Percentiles rank a stretch among this genome's conserved stretches.
Evolutionary conservation across 1,140 invertebrate genomes (phyloP).

Genomic region (Lordiphosa clarofinis): DNA sequence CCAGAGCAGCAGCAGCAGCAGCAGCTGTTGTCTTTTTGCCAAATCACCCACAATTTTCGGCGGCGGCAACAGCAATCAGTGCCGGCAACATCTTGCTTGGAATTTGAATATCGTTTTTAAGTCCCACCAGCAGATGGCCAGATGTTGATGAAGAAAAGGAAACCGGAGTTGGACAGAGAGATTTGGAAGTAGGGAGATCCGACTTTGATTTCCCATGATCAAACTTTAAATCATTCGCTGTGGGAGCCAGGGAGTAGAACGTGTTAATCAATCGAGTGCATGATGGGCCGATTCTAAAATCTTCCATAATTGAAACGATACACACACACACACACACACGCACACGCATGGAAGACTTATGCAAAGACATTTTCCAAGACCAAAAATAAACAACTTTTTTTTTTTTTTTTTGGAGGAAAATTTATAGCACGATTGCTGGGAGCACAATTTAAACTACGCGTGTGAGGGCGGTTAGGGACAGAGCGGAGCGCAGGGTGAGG

Average conservation of each 20-base stretch:
- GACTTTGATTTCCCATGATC: not conserved
- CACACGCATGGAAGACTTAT: conserved; percentile 11
- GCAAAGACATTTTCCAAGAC: conserved; percentile 39
- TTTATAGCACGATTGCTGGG: conserved; percentile 61
- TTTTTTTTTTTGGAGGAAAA: conserved; percentile 32
- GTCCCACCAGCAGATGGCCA: conserved; percentile 1
- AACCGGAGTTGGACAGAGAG: not conserved
- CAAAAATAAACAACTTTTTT: conserved; percentile 42
- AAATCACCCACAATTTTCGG: conserved; percentile 21
- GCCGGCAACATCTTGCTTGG: conserved; percentile 10
- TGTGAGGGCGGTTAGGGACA: conserved; percentile 31
- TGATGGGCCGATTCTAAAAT: conserved; percentile 50
- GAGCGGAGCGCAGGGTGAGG: conserved; percentile 5
- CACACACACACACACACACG: conserved; percentile 26
- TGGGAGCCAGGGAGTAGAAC: conserved; percentile 45
- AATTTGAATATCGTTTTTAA: conserved; percentile 8
- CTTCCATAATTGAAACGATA: conserved; percentile 61
- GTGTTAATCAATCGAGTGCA: conserved; percentile 64
- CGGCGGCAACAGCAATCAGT: conserved; percentile 2
- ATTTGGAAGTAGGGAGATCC: no score
- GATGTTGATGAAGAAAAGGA: not conserved
- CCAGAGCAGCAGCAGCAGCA: conserved; percentile 1
- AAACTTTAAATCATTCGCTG: conserved; percentile 11
- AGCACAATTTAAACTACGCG: conserved; percentile 74
- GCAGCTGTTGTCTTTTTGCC: conserved; percentile 20